Evolutionary conservation across 2,888 invertebrate species (phyloP), one percentile per base, ranked within the genome.

Genomic region (Orthosia cruda): DNA sequence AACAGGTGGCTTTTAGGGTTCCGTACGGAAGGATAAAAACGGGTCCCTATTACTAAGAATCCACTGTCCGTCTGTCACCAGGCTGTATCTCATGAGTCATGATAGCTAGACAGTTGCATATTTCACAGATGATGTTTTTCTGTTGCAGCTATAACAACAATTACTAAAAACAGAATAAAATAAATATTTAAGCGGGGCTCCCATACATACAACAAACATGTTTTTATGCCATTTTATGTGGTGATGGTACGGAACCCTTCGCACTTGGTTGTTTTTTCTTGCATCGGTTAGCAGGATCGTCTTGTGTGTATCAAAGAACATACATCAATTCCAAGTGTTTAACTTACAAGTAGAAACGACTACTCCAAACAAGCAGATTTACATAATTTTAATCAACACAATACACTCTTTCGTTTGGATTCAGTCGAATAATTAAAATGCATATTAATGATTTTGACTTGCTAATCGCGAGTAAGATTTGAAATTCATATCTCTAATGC

Each of bases 341-440:
- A 67, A 62, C 49, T 50, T 66, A 59, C 26, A 32, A 66, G 26
- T 58, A 68, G 54, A 59, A 83, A 65, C 12, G 13, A 61, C 18
- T 80, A 49, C 26, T 63, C 50, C 0, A 55, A 58, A 69, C n/a
- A 67, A 82, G 57, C 20, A 61, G 57, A 52, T 82, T 83, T 63
- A 66, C 61, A 81, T 74, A 71, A 67, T 57, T 32, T 49, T 74
- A 47, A 52, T 75, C 75, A 80, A 83, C 73, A 85, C 83, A 71
- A 74, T 79, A 85, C 55, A 61, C 55, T 68, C 71, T 74, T 74
- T 78, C 59, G 49, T 68, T 72, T 59, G 71, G 67, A 70, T 81
- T 67, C 68, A 74, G 62, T 63, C 12, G 70, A 74, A 74, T 80
- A 72, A 83, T 69, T 66, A 61, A 58, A 65, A 78, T 73, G 54